Conservation (phyloP, 2,888 invertebrate genomes). For the Dasysyrphus albostriatus region DNA sequence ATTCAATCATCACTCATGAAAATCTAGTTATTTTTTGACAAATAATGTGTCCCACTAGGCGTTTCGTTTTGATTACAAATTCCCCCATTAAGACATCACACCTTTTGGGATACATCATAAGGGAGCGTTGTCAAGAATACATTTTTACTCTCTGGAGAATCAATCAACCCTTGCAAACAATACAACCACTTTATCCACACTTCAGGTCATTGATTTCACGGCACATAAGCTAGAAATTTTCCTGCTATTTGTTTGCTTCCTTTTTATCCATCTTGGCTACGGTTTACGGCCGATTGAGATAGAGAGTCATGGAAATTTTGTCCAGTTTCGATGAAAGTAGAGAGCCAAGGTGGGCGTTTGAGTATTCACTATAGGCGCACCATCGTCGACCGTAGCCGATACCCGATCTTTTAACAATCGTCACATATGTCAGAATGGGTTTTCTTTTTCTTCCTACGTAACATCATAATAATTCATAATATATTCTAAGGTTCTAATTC, state of each 20-base stretch:
- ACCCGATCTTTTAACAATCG: conserved; percentile 56
- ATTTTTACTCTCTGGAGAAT: conserved; percentile 45
- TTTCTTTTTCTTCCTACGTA: conserved; percentile 44
- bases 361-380: conserved; percentile 45
- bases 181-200: conserved; percentile 30
- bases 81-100: conserved; percentile 50
- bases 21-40: conserved; percentile 32
- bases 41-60: conserved; percentile 48
- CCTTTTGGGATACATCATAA: conserved; percentile 2
- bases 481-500: conserved; percentile 39
- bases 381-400: conserved; percentile 46
- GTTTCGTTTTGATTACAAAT: conserved; percentile 62
- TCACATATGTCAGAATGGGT: conserved; percentile 64
- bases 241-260: conserved; percentile 38
- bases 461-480: conserved; percentile 53
- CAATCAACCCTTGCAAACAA: conserved; percentile 36
- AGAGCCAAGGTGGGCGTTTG: conserved; percentile 44
- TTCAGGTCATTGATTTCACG: conserved; percentile 65
- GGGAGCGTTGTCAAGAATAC: conserved; percentile 2
- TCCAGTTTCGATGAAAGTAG: conserved; percentile 41
- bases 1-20: conserved; percentile 29
- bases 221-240: conserved; percentile 58
- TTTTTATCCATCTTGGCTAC: conserved; percentile 24
- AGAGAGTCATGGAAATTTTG: conserved; percentile 37
- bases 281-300: conserved; percentile 61